Evolutionary conservation across 2,113 vertebrate species (phyloP), one percentile per base, ranked within the genome.

Genomic region (Stigmatopora argus): DNA sequence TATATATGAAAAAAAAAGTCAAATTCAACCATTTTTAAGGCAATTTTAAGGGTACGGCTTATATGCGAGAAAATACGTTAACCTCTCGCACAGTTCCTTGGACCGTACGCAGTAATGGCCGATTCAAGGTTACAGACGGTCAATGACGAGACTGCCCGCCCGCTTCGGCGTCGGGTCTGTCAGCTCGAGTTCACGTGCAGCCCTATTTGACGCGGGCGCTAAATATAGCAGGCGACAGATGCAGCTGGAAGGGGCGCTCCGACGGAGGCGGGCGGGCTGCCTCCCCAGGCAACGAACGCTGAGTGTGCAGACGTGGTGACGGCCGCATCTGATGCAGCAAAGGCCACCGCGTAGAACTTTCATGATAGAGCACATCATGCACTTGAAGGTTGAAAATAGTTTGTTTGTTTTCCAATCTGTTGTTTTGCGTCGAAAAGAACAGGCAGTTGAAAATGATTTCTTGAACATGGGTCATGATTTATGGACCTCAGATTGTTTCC

Each of bases 191-290:
- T 86, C 76, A 81, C 26, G 26, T 6, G 19, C 73, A 72, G 64
- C 77, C 81, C 78, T 88, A 86, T 90, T 83, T 80, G 82, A 82
- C 78, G 76, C 72, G 55, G 35, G 73, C 69, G 78, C 88, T 90
- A 91, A 88, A 86, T 88, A 89, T 91, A 90, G 82, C 82, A 74
- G 68, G 84, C 80, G 78, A 88, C 86, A 89, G 87, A 90, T 86
- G 87, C 78, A 78, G 78, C 82, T 77, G 66, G 65, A 72, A 82
- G 84, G 82, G 88, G 84, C 80, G 75, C 75, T 79, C 3, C 2
- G 74, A 81, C 73, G 77, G 72, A 64, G 57, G 56, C 4, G 8
- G 10, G 10, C 64, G 77, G 76, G 71, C 78, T 69, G 84, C 75
- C 81, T 75, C 78, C 62, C 52, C 61, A 49, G 73, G 71, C 78